Evolutionary conservation across 2,113 vertebrate species (phyloP).

Genomic region (Vireo altiloquus): DNA sequence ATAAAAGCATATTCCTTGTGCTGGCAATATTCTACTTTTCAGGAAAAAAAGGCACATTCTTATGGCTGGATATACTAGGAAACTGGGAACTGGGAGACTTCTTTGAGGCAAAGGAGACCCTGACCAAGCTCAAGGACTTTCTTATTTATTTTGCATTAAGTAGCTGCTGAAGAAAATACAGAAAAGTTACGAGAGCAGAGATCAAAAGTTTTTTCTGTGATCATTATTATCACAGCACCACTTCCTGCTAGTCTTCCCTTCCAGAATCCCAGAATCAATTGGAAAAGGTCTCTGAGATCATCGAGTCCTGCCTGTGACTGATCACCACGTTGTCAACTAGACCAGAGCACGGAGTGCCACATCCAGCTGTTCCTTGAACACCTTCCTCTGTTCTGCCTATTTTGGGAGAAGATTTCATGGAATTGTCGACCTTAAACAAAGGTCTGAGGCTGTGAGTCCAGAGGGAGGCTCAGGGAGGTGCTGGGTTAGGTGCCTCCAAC

Average conservation of each 20-base stretch:
- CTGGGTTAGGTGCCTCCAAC: neutral
- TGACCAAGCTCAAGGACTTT: neutral
- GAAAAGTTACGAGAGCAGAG: neutral
- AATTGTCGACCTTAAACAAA: neutral
- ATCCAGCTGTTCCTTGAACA: neutral
- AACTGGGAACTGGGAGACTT: neutral
- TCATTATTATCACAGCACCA: neutral
- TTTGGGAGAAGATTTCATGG: neutral
- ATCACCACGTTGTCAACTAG: neutral
- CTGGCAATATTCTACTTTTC: neutral
- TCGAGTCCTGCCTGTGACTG: fast-evolving
- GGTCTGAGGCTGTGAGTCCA: fast-evolving
- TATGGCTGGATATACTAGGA: neutral
- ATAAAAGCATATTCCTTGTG: neutral
- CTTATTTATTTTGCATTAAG: neutral
- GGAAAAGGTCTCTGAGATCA: neutral
- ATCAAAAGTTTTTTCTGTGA: neutral
- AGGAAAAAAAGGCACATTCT: neutral
- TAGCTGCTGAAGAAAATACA: neutral
- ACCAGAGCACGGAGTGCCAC: neutral
- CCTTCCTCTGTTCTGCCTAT: neutral
- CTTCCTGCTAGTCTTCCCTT: neutral
- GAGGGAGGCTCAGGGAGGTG: neutral
- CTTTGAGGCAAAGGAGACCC: neutral
- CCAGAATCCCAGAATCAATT: neutral